These are phyloP conservation scores for Porites lobata DNA, from an alignment of 92 coral and sea anemone genomes.

Conservation along the genomic window DNA sequence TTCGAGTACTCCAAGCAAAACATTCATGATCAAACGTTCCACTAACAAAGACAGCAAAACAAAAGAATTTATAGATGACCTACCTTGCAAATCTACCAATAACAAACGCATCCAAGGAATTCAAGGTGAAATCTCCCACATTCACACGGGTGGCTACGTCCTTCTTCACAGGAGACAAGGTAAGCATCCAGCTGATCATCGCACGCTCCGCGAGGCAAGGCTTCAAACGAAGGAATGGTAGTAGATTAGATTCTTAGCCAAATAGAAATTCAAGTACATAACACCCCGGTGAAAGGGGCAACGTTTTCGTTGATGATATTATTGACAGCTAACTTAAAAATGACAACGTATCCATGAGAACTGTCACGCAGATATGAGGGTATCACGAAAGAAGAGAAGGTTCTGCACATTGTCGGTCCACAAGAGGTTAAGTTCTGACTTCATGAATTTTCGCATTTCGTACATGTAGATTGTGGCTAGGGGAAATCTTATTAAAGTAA, in stretches of 20 bases:
- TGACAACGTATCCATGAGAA: conserved; percentile 5
- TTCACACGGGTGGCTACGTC: conserved; percentile 20
- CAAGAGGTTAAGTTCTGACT: neutral
- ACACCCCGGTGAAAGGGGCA: conserved; percentile 33
- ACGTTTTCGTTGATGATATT: neutral
- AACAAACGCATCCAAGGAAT: neutral
- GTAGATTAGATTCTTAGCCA: conserved; percentile 27
- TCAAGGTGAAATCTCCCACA: conserved; percentile 12
- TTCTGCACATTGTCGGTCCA: neutral
- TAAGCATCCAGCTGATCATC: conserved; percentile 22
- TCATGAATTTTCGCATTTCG: neutral
- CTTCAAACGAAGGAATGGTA: conserved; percentile 40
- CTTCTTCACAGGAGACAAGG: conserved; percentile 24
- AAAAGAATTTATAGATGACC: neutral
- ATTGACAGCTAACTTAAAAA: conserved; percentile 32
- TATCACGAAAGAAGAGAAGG: neutral
- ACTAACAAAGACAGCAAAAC: neutral
- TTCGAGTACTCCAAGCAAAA: conserved; percentile 4
- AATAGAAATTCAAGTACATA: conserved; percentile 36
- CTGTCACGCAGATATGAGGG: conserved; percentile 27
- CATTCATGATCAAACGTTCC: neutral
- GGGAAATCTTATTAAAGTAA: neutral
- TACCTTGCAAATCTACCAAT: conserved; percentile 31
- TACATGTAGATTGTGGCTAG: neutral
- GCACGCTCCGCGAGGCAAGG: conserved; percentile 46